Evolutionary conservation across 2,888 invertebrate genomes (phyloP), one percentile per base, ranked within the genome.

Genomic region (Sericinus montela): DNA sequence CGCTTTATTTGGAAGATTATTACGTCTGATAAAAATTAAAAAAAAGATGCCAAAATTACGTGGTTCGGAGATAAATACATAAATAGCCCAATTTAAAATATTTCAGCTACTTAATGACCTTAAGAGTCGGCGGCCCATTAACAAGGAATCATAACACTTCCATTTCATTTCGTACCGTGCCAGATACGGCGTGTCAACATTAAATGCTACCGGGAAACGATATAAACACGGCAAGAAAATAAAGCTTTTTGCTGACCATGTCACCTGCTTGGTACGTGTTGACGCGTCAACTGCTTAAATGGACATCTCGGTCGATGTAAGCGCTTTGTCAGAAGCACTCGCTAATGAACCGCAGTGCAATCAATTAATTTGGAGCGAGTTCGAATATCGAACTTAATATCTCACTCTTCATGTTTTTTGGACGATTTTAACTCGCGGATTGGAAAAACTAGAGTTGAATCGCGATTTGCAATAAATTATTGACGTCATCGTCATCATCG

Each of bases 41-140:
- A n/a, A 25, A 38, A 38, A 32, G 13, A 9, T 13, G 15, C 19
- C 30, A 36, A 11, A 48, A 37, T 23, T 25, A 32, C 19, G 29
- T 19, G 76, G 75, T 73, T 70, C 69, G 68, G 70, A 69, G 75
- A 78, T 78, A 76, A 72, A 58, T 65, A 59, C 62, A 68, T 71
- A 70, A 70, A 72, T 77, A 73, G 69, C 67, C 63, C 76, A 76
- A 76, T 79, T n/a, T 75, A 75, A 60, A 67, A 69, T 69, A 74
- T 72, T 67, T 67, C 69, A 69, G 67, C 63, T 54, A 60, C 54
- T 60, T 71, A 75, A 75, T 69, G 65, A 67, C 62, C 68, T 63
- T 58, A 62, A 55, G 60, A 71, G 62, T 63, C 71, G 74, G 72
- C 64, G 73, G 72, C 65, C 72, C 67, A 72, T 75, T 73, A 72